Conservation (phyloP, 2,888 invertebrate species). For the Caenorhabditis japonica region DNA sequence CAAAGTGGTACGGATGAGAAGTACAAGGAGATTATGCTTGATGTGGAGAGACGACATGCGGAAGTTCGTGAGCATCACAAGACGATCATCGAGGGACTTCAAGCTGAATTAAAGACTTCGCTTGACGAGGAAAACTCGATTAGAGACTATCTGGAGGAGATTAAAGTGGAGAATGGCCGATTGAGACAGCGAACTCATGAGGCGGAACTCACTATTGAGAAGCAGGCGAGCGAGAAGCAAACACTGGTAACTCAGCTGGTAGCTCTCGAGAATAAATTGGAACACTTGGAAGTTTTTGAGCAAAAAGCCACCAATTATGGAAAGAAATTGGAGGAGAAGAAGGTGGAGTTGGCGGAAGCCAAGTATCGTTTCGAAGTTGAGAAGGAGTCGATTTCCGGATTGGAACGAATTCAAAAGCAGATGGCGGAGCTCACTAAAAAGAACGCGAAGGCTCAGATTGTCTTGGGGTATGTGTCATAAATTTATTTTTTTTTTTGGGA, state of each 20-base stretch:
- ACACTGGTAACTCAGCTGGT: slow-evolving; percentile 11
- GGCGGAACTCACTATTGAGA: slow-evolving; percentile 24
- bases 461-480: slow-evolving; percentile 11
- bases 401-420: slow-evolving; percentile 26
- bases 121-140: slow-evolving; percentile 16
- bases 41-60: slow-evolving; percentile 12
- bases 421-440: slow-evolving; percentile 28
- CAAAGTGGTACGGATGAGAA: slow-evolving; percentile 4
- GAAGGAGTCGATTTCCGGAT: slow-evolving; percentile 23
- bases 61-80: slow-evolving; percentile 12
- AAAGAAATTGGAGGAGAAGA: slow-evolving; percentile 11
- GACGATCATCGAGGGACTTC: not conserved
- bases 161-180: slow-evolving; percentile 2
- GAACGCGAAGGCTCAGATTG: slow-evolving; percentile 12
- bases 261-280: slow-evolving; percentile 15
- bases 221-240: slow-evolving; percentile 8
- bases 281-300: slow-evolving; percentile 18
- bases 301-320: slow-evolving; percentile 13
- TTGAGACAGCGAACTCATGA: slow-evolving; percentile 6
- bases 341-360: slow-evolving; percentile 21
- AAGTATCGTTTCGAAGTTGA: slow-evolving; percentile 8
- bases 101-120: slow-evolving; percentile 8
- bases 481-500: too few relatives aligned
- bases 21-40: slow-evolving; percentile 5
- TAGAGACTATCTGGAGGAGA: slow-evolving; percentile 6